phyloP scores from a whole-genome alignment of 2,888 invertebrate genomes.

The Dryococelus australis region DNA sequence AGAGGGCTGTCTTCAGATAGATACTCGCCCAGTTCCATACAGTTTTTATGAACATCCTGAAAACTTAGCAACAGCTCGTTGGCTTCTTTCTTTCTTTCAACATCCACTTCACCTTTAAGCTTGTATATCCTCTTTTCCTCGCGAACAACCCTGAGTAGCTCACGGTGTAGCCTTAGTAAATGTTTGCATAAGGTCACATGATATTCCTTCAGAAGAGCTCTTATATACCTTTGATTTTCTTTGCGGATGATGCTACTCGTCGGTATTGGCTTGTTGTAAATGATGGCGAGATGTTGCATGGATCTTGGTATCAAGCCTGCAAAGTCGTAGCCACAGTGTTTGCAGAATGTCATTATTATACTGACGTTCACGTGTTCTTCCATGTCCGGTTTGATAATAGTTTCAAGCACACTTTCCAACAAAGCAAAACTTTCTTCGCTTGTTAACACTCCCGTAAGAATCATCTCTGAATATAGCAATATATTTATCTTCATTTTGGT shows the following conservation, averaged over 20 bases:
- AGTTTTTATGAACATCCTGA: slow-evolving; percentile 77
- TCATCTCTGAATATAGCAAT: slow-evolving; percentile 91
- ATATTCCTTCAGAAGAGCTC: slow-evolving; percentile 85
- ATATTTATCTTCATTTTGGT: slow-evolving; percentile 96
- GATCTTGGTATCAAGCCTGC: slow-evolving; percentile 80
- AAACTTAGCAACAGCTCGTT: slow-evolving; percentile 78
- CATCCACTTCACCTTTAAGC: slow-evolving; percentile 91
- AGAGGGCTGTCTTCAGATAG: slow-evolving; percentile 81
- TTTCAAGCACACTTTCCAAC: slow-evolving; percentile 83
- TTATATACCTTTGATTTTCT: slow-evolving; percentile 89
- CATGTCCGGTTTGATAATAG: slow-evolving; percentile 89
- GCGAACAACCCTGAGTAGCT: slow-evolving; percentile 67
- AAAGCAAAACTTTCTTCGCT: slow-evolving; percentile 86
- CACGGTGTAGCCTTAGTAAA: slow-evolving; percentile 69
- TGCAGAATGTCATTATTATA: slow-evolving; percentile 91
- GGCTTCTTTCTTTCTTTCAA: slow-evolving; percentile 85
- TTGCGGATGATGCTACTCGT: slow-evolving; percentile 81
- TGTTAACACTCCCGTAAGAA: slow-evolving; percentile 82
- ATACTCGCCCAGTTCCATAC: slow-evolving; percentile 85
- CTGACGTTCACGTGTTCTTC: slow-evolving; percentile 93
- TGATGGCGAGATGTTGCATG: slow-evolving; percentile 73
- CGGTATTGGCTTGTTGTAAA: slow-evolving; percentile 69
- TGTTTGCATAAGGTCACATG: slow-evolving; percentile 84
- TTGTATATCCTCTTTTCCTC: slow-evolving; percentile 87
- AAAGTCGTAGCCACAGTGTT: slow-evolving; percentile 96